phyloP scores from a whole-genome alignment of 2,113 vertebrate species.

The Solea solea region DNA sequence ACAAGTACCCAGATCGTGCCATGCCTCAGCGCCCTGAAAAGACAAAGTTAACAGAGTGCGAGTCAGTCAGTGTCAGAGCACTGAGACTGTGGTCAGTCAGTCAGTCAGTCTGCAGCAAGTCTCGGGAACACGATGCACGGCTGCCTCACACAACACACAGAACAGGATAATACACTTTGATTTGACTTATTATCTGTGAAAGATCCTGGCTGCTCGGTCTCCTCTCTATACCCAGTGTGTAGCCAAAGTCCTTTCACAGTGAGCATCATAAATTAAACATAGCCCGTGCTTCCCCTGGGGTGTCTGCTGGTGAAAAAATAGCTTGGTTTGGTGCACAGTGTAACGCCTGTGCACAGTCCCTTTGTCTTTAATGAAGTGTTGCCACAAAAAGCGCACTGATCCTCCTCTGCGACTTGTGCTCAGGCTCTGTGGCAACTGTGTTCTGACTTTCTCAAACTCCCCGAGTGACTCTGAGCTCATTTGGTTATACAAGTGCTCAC shows the following conservation, averaged over 20 bases:
- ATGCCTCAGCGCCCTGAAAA: slow-evolving; percentile 7
- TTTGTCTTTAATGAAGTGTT: slow-evolving; percentile 74
- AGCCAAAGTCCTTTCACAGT: slow-evolving; percentile 56
- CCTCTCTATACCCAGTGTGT: slow-evolving; percentile 36
- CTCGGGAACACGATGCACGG: neutral
- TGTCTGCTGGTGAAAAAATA: slow-evolving; percentile 73
- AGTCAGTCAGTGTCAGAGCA: neutral
- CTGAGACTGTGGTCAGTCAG: slow-evolving; percentile 10
- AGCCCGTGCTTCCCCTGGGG: slow-evolving; percentile 60
- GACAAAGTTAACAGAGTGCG: neutral
- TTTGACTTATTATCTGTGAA: slow-evolving; percentile 38
- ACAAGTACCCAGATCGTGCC: slow-evolving; percentile 8
- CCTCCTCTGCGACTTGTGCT: slow-evolving; percentile 51
- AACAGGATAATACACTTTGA: neutral
- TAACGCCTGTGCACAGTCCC: slow-evolving; percentile 49
- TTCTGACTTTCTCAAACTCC: slow-evolving; percentile 73
- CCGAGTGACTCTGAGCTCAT: slow-evolving; percentile 73
- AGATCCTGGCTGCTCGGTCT: slow-evolving; percentile 33
- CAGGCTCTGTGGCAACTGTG: slow-evolving; percentile 49
- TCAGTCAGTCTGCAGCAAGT: slow-evolving; percentile 18
- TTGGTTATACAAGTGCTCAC: slow-evolving; percentile 77
- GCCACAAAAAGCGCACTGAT: slow-evolving; percentile 60
- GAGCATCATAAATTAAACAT: slow-evolving; percentile 79
- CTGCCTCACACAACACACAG: neutral
- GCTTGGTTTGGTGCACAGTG: slow-evolving; percentile 54